Conservation (phyloP, 2,888 invertebrate species). For the Calliopum simillimum region DNA sequence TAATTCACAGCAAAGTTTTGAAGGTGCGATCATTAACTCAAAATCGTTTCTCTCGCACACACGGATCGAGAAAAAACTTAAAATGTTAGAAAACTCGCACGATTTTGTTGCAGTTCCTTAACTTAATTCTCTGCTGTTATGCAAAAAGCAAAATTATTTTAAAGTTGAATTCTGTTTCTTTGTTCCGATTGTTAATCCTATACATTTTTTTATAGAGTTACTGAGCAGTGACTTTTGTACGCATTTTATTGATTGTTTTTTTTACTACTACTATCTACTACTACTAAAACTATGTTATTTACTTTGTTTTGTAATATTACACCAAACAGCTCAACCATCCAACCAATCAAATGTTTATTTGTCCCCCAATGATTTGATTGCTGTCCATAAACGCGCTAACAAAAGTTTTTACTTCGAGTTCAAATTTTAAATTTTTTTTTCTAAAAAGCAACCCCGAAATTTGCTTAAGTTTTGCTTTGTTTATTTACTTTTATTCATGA, state of each 20-base stretch:
- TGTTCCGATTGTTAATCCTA: no score
- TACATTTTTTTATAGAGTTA: neutral
- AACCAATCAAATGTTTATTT: neutral
- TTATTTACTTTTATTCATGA: conserved; percentile 16
- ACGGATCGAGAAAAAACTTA: neutral
- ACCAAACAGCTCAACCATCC: no score
- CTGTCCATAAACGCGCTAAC: conserved; percentile 16
- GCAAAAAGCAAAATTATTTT: neutral
- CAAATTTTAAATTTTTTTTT: conserved; percentile 8
- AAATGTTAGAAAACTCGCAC: neutral
- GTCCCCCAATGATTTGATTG: conserved; percentile 15
- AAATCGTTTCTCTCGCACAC: no score
- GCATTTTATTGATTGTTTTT: neutral
- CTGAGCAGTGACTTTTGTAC: neutral
- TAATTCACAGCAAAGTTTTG: conserved; percentile 51
- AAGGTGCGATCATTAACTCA: conserved; percentile 52
- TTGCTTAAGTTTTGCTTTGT: conserved; percentile 28
- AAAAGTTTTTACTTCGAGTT: conserved; percentile 13
- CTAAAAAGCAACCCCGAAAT: conserved; percentile 2
- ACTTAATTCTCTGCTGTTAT: no score
- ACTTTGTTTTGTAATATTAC: no score
- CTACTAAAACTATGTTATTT: neutral
- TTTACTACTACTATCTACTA: neutral
- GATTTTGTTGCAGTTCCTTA: no score
- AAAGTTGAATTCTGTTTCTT: no score